Base-by-base conservation (phyloP, 1,140 invertebrate genomes). In the Arctopsyche grandis region DNA sequence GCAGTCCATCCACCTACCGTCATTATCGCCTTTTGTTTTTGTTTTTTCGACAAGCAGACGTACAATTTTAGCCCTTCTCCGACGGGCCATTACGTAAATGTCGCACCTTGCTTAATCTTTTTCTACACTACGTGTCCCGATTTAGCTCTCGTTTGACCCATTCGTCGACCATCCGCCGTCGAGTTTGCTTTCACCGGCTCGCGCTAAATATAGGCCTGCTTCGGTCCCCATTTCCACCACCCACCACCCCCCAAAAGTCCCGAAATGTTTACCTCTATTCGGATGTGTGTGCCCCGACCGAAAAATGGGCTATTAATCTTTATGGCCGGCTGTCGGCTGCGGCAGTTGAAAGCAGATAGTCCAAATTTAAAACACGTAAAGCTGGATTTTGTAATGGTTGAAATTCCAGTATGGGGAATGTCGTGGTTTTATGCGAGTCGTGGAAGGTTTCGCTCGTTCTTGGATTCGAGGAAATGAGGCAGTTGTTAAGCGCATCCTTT, bases 81-180 rank as follows among this genome's bases (percentile, higher is more conserved):
- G 29, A 38, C 16, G 63, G 16, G 24, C 66, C 79, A 69, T 80
- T 80, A 80, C 79, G 73, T 80, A 80, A 80, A 80, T 77, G 79
- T 80, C 79, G 48, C 79, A 71, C 79, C 79, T 76, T 76, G 56
- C 75, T 80, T 80, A 75, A 69, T 80, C 79, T 80, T 80, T 80
- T 80, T 80, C 58, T 60, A 19, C 60, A 24, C 38, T 52, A 16
- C 63, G 63, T 66, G 22, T 26, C 70, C 70, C 43, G 38, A 70
- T 80, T 80, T 76, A 76, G 79, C 29, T 80, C 74, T 76, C 74
- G 22, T 80, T 76, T 80, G 73, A 80, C 73, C 79, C 66, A 79
- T 74, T 79, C 79, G 79, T 26, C 58, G 56, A 58, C 46, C 66
- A 74, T 71, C 58, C 52, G 71, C 46, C 19, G 12, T 16, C 0